Evolutionary conservation across 2,888 invertebrate species (phyloP).

Genomic region (Gastrophysa polygoni): DNA sequence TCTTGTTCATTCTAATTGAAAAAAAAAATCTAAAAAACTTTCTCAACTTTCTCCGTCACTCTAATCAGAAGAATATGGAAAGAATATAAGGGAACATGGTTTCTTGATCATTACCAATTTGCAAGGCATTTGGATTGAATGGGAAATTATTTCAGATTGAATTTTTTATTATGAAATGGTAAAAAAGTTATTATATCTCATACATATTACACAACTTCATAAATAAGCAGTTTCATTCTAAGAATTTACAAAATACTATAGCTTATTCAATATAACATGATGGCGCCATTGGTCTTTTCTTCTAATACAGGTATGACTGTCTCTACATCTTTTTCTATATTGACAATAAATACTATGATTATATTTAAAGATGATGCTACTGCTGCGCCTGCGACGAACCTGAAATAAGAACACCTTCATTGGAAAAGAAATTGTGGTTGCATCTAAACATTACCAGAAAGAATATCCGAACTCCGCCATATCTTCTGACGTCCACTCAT

Average conservation of each 20-base stretch:
- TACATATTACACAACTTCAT: background rate
- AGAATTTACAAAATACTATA: too few species aligned
- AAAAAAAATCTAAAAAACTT: too few species aligned
- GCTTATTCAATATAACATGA: conserved; percentile 73
- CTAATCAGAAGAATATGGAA: too few species aligned
- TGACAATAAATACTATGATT: conserved; percentile 74
- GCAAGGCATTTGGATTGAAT: background rate
- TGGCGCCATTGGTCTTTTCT: conserved; percentile 82
- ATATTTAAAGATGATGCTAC: conserved; percentile 75
- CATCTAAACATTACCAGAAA: conserved; percentile 88
- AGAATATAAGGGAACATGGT: too few species aligned
- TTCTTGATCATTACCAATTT: too few species aligned
- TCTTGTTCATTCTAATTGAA: too few species aligned
- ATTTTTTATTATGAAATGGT: conserved; percentile 14
- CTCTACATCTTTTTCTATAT: conserved; percentile 70
- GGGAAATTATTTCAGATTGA: background rate
- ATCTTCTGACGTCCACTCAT: conserved; percentile 83
- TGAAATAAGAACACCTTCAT: conserved; percentile 57
- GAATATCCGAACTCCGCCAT: conserved; percentile 84
- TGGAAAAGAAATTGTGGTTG: conserved; percentile 26
- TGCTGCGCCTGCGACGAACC: conserved; percentile 76
- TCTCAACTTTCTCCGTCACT: too few species aligned
- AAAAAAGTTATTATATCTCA: too few species aligned
- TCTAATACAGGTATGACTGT: conserved; percentile 72
- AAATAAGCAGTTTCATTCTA: background rate